phyloP scores from a whole-genome alignment of 1,140 invertebrate species.

The Linepithema humile region DNA sequence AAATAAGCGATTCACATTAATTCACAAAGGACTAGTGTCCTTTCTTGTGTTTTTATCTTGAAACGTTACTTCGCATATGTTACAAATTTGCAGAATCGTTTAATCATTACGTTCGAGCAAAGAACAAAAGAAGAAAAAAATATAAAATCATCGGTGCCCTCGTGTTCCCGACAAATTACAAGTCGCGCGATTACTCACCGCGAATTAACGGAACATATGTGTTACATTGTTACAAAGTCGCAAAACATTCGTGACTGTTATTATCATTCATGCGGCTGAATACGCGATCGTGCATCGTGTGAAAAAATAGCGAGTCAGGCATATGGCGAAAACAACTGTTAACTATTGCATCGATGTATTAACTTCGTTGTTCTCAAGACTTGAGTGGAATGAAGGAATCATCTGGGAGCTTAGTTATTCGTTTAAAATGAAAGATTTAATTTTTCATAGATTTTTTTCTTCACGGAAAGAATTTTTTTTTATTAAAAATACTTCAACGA shows the following conservation, averaged over 20 bases:
- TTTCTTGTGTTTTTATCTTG: not conserved
- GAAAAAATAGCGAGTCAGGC: slow-evolving; percentile 51
- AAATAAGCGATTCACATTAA: not conserved
- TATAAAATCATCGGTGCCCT: slow-evolving; percentile 38
- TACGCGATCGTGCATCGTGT: slow-evolving; percentile 18
- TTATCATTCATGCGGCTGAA: slow-evolving; percentile 22
- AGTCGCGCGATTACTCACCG: slow-evolving; percentile 50
- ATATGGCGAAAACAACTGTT: slow-evolving; percentile 28
- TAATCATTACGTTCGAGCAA: slow-evolving; percentile 29
- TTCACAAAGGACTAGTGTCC: not conserved
- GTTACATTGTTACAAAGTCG: slow-evolving; percentile 34
- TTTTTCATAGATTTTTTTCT: not conserved
- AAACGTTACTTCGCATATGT: not conserved
- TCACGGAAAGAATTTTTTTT: not conserved
- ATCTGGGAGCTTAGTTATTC: not conserved
- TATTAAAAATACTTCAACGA: no score
- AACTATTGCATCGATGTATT: slow-evolving; percentile 33
- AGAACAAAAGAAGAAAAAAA: slow-evolving; percentile 38
- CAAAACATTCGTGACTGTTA: slow-evolving; percentile 50
- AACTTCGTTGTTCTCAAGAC: not conserved
- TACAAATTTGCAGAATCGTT: slow-evolving; percentile 4
- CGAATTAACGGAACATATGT: slow-evolving; percentile 40
- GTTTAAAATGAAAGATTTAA: not conserved
- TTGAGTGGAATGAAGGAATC: slow-evolving; percentile 22
- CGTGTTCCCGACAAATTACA: slow-evolving; percentile 28